Percentiles rank a stretch among this genome's conserved stretches.
Conservation (phyloP, 1,140 invertebrate genomes). For the Drosophila ercepeae region DNA sequence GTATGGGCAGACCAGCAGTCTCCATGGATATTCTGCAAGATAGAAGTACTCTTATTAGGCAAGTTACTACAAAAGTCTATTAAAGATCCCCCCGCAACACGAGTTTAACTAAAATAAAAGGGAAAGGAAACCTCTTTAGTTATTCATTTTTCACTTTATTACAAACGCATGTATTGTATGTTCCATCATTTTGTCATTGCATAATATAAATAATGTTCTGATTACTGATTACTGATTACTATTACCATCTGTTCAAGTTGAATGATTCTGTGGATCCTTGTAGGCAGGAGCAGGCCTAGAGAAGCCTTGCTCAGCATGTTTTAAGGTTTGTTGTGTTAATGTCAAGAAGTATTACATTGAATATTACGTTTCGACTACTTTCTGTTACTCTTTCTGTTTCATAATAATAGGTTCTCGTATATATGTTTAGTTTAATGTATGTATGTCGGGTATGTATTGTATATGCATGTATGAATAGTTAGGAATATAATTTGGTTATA, state of each 20-base stretch:
- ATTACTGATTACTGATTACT: too few relatives aligned
- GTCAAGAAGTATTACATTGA: conserved; percentile 40
- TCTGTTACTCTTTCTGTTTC: conserved; percentile 34
- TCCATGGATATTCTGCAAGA: conserved; percentile 94
- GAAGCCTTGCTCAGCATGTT: conserved; percentile 39
- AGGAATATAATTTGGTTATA: conserved; percentile 71
- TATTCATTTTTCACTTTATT: conserved; percentile 68
- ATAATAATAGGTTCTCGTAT: conserved; percentile 36
- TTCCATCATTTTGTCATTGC: conserved; percentile 60
- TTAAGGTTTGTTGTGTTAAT: conserved; percentile 25
- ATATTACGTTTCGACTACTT: conserved; percentile 11
- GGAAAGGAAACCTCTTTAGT: conserved; percentile 31
- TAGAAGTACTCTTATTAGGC: conserved; percentile 43
- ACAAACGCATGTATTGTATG: conserved; percentile 56
- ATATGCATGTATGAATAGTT: conserved; percentile 50
- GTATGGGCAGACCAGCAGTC: conserved; percentile 94
- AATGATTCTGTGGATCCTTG: conserved; percentile 22
- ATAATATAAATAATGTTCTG: conserved; percentile 59
- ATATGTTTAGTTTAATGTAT: conserved; percentile 20
- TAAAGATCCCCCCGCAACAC: not conserved
- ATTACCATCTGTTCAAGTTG: conserved; percentile 15
- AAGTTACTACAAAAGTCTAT: not conserved
- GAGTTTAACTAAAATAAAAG: conserved; percentile 1
- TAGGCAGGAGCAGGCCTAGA: too few relatives aligned
- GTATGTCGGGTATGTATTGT: conserved; percentile 8